Conservation (phyloP, 1,140 invertebrate genomes). For the Zaprionus davidi region DNA sequence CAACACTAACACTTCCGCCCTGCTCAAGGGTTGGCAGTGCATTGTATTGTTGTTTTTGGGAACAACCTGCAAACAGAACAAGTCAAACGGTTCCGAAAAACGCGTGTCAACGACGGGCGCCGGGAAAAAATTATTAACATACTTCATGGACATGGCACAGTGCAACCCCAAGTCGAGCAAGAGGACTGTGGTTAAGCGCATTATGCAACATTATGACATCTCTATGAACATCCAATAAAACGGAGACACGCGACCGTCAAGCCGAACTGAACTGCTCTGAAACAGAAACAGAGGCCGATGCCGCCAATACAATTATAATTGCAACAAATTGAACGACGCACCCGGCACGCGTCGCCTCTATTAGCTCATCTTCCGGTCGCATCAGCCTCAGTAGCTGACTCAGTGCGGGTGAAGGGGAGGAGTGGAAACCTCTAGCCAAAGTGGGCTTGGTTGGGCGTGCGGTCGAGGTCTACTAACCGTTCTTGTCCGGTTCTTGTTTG, state of each 20-base stretch:
- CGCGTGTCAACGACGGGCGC: conserved; percentile 36
- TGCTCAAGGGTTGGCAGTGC: conserved; percentile 48
- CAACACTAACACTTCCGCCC: conserved; percentile 48
- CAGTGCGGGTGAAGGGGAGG: background rate
- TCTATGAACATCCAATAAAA: conserved; percentile 27
- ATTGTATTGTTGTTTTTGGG: conserved; percentile 1
- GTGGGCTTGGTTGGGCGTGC: background rate
- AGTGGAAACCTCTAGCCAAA: background rate
- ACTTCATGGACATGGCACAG: conserved; percentile 36
- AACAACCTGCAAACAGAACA: conserved; percentile 55
- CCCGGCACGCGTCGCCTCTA: conserved; percentile 56
- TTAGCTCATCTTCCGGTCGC: conserved; percentile 70
- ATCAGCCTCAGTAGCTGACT: conserved; percentile 3
- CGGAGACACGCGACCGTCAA: conserved; percentile 55
- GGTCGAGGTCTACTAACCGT: background rate
- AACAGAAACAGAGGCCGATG: background rate
- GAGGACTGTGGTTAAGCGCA: conserved; percentile 65
- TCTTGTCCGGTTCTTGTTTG: conserved; percentile 23
- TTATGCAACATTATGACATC: conserved; percentile 72
- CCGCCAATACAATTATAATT: conserved; percentile 76
- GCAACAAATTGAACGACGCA: conserved; percentile 76
- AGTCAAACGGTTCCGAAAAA: conserved; percentile 51
- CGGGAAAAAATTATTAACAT: conserved; percentile 61
- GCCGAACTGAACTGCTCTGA: background rate
- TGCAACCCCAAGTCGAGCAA: background rate